Evolutionary conservation across 2,888 invertebrate species (phyloP).

Genomic region (Pterostichus madidus): DNA sequence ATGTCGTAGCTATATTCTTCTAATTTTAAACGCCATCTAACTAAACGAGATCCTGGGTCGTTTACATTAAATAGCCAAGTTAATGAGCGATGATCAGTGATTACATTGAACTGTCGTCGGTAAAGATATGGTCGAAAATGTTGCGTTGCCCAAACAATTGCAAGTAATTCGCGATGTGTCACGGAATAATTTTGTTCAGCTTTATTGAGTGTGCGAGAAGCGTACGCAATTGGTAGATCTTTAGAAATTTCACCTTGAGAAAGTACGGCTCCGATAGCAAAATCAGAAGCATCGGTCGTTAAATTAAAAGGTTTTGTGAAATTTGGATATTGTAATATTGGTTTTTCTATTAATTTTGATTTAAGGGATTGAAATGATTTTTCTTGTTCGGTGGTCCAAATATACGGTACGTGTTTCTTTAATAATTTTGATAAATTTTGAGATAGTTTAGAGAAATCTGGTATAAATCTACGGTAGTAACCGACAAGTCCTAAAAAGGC

Average conservation of each 20-base stretch:
- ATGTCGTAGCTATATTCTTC: conserved; percentile 65
- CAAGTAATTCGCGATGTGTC: conserved; percentile 59
- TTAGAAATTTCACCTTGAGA: conserved; percentile 46
- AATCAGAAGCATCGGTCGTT: conserved; percentile 53
- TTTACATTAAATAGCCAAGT: conserved; percentile 56
- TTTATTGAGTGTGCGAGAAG: conserved; percentile 57
- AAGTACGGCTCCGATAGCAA: conserved; percentile 58
- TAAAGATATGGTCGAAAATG: conserved; percentile 63
- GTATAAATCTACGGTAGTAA: conserved; percentile 67
- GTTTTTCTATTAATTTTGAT: conserved; percentile 33
- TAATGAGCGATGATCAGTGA: conserved; percentile 63
- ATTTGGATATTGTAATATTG: conserved; percentile 63
- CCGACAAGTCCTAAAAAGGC: conserved; percentile 66
- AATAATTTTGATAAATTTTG: conserved; percentile 59
- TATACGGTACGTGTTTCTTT: conserved; percentile 58
- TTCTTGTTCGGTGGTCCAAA: conserved; percentile 59
- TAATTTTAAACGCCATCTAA: conserved; percentile 59
- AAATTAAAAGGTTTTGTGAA: conserved; percentile 57
- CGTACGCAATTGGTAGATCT: conserved; percentile 62
- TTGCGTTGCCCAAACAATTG: conserved; percentile 56
- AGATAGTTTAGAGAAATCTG: conserved; percentile 64
- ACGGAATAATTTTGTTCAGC: conserved; percentile 57
- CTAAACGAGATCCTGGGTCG: conserved; percentile 51
- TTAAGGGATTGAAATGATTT: conserved; percentile 43
- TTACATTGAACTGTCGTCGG: conserved; percentile 58